phyloP scores from a whole-genome alignment of 2,113 vertebrate species.

The Felis catus region F.catus_Fca126_mat1.0 CM031418.1:135861501-135862000 shows the following conservation, averaged over 20 bases:
- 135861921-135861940: neutral
- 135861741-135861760: neutral
- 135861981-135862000: neutral
- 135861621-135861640: neutral
- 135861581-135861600: neutral
- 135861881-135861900: neutral
- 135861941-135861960: neutral
- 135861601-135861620: neutral
- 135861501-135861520: neutral
- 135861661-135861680: neutral
- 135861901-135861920: neutral
- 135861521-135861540: neutral
- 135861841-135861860: neutral
- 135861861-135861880: neutral
- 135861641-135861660: neutral
- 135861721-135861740: neutral
- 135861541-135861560: neutral
- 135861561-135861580: neutral
- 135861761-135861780: neutral
- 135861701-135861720: neutral
- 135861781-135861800: neutral
- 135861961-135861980: neutral
- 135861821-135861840: neutral
- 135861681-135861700: neutral
- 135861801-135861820: neutral